phyloP scores from a whole-genome alignment of 2,888 invertebrate species.

The Hecatera dysodea region DNA sequence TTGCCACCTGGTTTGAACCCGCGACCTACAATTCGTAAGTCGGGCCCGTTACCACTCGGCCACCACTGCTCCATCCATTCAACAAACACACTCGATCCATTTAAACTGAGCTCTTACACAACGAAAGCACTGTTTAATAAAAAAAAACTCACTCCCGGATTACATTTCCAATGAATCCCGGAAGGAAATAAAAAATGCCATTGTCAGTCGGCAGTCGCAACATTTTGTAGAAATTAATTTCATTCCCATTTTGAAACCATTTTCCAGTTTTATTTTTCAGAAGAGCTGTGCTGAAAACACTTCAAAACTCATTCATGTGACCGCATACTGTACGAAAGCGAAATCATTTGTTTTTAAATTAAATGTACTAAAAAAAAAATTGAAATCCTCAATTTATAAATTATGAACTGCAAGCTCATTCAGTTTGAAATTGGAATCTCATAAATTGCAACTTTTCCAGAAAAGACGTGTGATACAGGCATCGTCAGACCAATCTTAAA shows the following conservation, averaged over 20 bases:
- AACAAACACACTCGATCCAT: no score
- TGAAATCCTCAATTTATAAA: not conserved
- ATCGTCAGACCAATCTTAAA: no score
- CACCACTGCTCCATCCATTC: no score
- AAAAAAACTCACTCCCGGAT: not conserved
- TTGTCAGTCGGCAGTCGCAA: constrained; percentile 4
- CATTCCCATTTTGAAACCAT: not conserved
- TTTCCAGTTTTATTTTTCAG: not conserved
- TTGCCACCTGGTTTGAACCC: no score
- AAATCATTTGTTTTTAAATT: no score
- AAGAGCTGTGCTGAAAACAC: not conserved
- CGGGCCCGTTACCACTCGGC: no score
- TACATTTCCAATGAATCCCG: constrained; percentile 18
- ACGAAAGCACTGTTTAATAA: not conserved
- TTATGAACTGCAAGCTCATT: no score
- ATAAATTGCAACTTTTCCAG: no score
- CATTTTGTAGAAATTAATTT: constrained; percentile 8
- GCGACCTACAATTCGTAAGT: no score
- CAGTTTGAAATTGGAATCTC: no score
- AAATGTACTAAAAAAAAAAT: no score
- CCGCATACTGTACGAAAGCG: not conserved
- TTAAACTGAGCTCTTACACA: not conserved
- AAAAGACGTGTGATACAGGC: no score
- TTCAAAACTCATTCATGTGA: not conserved
- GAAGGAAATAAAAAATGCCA: constrained; percentile 12